These are phyloP conservation scores for Aegithalos caudatus DNA, from an alignment of 2,113 vertebrate genomes.

Conservation along the genomic window DNA sequence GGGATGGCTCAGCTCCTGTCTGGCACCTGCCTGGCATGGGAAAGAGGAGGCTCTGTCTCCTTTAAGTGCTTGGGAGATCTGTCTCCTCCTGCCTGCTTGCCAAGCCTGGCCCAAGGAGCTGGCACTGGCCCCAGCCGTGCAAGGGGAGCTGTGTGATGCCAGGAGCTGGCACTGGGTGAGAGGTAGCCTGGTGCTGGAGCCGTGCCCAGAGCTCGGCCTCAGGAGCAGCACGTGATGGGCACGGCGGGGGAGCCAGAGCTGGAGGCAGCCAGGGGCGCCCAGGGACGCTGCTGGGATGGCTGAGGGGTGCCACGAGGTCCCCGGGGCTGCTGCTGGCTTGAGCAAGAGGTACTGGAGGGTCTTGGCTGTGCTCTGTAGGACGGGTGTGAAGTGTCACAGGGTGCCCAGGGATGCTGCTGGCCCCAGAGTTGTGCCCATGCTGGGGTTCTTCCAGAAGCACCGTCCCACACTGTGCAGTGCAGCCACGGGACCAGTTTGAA, in stretches of 20 bases:
- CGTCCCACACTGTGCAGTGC: neutral
- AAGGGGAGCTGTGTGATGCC: neutral
- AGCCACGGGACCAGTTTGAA: rapidly evolving
- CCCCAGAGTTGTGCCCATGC: rapidly evolving
- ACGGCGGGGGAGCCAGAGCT: neutral
- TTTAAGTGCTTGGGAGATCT: neutral
- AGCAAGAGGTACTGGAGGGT: neutral
- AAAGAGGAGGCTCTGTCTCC: neutral
- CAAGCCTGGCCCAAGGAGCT: neutral
- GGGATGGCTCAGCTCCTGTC: neutral
- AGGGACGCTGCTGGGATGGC: neutral
- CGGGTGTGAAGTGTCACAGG: neutral
- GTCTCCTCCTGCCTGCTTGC: neutral
- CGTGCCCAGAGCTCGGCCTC: neutral
- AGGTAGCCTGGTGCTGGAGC: neutral
- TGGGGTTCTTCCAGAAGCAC: neutral
- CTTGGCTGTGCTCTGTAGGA: neutral
- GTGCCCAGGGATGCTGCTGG: neutral
- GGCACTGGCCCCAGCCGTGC: neutral
- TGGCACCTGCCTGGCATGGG: neutral
- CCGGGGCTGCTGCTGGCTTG: neutral
- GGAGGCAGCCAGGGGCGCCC: neutral
- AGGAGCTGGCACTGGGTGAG: constrained; percentile 5
- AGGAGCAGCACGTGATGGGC: neutral
- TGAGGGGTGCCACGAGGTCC: neutral